A percentile compares a stretch with the other conserved stretches of the same genome.
phyloP scores from a whole-genome alignment of 2,113 vertebrate genomes.

The Pavo muticus region DNA sequence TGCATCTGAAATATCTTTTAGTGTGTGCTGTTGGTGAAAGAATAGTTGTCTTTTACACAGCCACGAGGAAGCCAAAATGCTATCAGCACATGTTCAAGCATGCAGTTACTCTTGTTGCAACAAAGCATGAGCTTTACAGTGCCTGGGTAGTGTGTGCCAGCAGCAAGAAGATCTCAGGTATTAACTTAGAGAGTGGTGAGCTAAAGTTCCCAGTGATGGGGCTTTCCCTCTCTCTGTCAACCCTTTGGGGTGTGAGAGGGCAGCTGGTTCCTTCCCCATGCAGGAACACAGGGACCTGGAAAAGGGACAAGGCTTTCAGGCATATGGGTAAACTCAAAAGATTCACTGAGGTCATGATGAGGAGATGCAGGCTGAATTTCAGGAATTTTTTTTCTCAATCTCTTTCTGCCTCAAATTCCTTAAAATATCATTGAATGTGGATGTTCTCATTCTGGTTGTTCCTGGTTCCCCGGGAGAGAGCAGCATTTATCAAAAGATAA shows the following conservation, averaged over 20 bases:
- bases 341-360: background rate
- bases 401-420: background rate
- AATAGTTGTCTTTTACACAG: background rate
- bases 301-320: background rate
- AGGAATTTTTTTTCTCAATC: background rate
- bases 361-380: background rate
- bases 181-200: background rate
- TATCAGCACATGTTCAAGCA: fast-evolving
- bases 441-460: background rate
- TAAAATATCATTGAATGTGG: background rate
- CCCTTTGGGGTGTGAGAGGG: background rate
- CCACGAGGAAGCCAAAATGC: background rate
- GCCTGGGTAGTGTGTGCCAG: background rate
- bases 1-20: background rate
- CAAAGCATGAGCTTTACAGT: background rate
- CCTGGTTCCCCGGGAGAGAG: background rate
- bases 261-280: background rate
- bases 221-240: background rate
- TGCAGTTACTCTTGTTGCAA: background rate
- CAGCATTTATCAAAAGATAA: background rate
- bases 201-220: background rate
- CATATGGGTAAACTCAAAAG: too few relatives aligned
- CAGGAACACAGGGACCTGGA: background rate
- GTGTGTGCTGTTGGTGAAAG: background rate
- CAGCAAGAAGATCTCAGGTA: background rate